Conservation (phyloP, 2,888 invertebrate species). For the Lypha dubia region DNA sequence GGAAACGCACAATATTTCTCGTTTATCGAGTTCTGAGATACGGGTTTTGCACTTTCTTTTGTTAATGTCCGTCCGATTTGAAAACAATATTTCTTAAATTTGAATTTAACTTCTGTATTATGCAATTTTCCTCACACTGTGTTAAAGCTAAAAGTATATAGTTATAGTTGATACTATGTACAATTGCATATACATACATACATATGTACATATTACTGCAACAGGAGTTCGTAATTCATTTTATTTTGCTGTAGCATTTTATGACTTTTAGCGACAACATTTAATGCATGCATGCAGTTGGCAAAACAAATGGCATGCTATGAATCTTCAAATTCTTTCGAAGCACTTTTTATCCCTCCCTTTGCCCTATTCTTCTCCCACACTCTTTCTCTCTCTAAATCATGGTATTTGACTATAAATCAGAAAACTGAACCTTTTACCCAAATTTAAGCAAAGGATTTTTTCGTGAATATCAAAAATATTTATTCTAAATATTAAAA, state of each 20-base stretch:
- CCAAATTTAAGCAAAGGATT: slow-evolving; percentile 27
- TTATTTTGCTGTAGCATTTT: slow-evolving; percentile 35
- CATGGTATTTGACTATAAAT: not conserved
- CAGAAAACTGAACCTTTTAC: slow-evolving; percentile 6
- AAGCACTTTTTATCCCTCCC: not conserved
- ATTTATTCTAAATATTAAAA: slow-evolving; percentile 51
- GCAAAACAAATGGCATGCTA: slow-evolving; percentile 41
- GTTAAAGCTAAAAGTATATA: not conserved
- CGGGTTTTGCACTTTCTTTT: too few relatives aligned
- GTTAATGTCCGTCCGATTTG: too few relatives aligned
- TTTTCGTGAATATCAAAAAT: slow-evolving; percentile 36
- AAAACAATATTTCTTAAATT: too few relatives aligned
- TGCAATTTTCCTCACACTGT: not conserved
- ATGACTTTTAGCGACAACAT: slow-evolving; percentile 56
- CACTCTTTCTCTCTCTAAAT: not conserved
- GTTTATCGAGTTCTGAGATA: too few relatives aligned
- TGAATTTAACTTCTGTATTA: not conserved
- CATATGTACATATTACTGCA: not conserved
- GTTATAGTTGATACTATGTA: not conserved
- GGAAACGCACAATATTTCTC: too few relatives aligned
- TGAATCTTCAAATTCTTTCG: slow-evolving; percentile 50
- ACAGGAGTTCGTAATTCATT: slow-evolving; percentile 40
- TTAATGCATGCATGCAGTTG: slow-evolving; percentile 35
- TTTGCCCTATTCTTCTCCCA: too few relatives aligned
- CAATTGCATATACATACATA: not conserved